Base-by-base conservation (phyloP, 2,888 invertebrate species). In the Phalera bucephala region DNA sequence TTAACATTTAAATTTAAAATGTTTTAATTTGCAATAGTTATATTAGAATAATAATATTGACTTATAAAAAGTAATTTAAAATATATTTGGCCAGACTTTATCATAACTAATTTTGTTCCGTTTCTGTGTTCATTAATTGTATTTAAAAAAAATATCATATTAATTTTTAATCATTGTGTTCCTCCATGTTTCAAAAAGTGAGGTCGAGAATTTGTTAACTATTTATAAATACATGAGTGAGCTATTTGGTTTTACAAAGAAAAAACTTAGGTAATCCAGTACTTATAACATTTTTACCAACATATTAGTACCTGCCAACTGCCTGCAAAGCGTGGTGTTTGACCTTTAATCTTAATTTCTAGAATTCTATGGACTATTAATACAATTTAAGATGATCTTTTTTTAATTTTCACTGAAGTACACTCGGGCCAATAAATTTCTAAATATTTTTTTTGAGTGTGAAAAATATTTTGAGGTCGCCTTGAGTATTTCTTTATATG, bases 151-250 rank as follows among this genome's bases (percentile, higher is more conserved):
- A 3, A 17, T 5, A n/a, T 17, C 5, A 17, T n/a, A 12, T 21
- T 21, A 31, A 13, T 22, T 32, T 27, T 29, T 31, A 45, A 27
- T 42, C 46, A 23, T 42, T 41, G 36, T 56, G 52, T 63, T 60
- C 52, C 61, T 64, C 49, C 55, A 54, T 49, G 30, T 43, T 36
- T 45, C 31, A 40, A 42, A 41, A 48, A 58, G 28, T 30, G 57
- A 45, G 45, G 52, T 46, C 55, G 64, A 59, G 51, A 29, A 62
- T 56, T 69, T 69, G 71, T 74, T 68, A 52, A 60, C 62, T 72
- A 67, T 55, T 71, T 67, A 39, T 68, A 68, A 60, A 40, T 41
- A 41, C 40, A 43, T 43, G 10, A 17, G 11, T 6, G 19, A 19
- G 8, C 6, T 9, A 10, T 30, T n/a, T 19, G 10, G n/a, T 19